Evolutionary conservation across 2,113 vertebrate species (phyloP), one percentile per base, ranked within the genome.

Genomic region (Anhinga rufa): DNA sequence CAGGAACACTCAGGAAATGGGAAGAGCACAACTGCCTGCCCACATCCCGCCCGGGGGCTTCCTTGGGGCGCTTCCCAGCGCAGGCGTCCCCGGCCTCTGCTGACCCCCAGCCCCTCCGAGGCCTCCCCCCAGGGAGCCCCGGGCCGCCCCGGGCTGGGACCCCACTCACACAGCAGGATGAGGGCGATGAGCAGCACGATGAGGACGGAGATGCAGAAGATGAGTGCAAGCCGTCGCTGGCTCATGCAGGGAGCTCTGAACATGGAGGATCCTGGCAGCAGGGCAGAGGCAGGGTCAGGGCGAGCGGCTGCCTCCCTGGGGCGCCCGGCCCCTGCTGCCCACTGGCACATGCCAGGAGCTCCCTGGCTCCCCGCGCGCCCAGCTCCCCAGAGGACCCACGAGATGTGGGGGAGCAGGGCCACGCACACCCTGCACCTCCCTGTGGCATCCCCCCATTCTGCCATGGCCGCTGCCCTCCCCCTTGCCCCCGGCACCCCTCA

Each of bases 121-220:
- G 4, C 4, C 10, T 11, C 7, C 57, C 51, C 9, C 22, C 38
- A 17, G 29, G 70, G 36, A 71, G 12, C 38, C 58, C 54, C 11
- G 2, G 31, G 51, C 65, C 24, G 0, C 10, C 49, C 54, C 4
- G 0, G 10, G 44, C 75, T 3, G n/a, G 40, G 49, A 6, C 25
- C 48, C 54, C 42, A 97, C 97, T 98, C 97, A 98, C 98, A 98
- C 40, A 98, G 97, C 65, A 98, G 61, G 93, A 98, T 98, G 96
- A 98, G 98, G 4, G 97, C 96, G 7, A 96, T 2, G 88, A 98
- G 93, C 28, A 98, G 97, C 75, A 64, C 95, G 29, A 98, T 98
- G 96, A 98, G 98, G 11, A 98, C 8, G 11, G 98, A 90, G 72
- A 98, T 12, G 3, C 98, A 98, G 72, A 94, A 96, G 69, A 98